These are phyloP conservation scores for Ametastegia equiseti DNA, from an alignment of 2,888 invertebrate species.

Conservation along the genomic window DNA sequence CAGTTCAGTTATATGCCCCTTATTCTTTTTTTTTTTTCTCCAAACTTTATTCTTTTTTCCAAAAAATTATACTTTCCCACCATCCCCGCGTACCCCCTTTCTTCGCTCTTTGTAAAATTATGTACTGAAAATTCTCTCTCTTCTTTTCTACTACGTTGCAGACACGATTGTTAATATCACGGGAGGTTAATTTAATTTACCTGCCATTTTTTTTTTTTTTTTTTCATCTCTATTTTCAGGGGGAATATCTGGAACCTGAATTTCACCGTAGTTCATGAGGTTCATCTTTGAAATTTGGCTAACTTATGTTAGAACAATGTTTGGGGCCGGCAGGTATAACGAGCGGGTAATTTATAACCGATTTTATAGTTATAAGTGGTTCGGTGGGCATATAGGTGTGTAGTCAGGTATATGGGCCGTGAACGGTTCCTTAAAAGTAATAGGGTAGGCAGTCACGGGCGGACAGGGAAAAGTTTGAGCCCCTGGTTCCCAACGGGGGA, in stretches of 20 bases:
- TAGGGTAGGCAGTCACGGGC: constrained; percentile 13
- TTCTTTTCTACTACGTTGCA: too few species aligned
- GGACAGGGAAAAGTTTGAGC: constrained; percentile 37
- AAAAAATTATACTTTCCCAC: too few species aligned
- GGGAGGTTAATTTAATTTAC: too few species aligned
- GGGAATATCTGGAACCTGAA: too few species aligned
- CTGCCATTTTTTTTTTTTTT: too few species aligned
- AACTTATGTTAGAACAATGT: constrained; percentile 6
- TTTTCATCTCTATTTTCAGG: too few species aligned
- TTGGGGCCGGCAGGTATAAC: background rate
- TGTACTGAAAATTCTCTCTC: too few species aligned
- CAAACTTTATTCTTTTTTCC: background rate
- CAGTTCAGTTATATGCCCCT: background rate
- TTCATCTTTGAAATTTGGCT: background rate
- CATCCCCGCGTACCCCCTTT: too few species aligned
- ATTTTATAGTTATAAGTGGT: constrained; percentile 10
- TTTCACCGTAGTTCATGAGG: too few species aligned
- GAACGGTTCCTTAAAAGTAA: constrained; percentile 44
- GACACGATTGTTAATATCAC: too few species aligned
- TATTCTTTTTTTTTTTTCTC: background rate
- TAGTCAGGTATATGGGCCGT: constrained; percentile 21
- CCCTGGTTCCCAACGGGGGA: constrained; percentile 11
- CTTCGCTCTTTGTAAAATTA: too few species aligned
- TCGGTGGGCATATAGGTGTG: background rate
- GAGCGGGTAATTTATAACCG: constrained; percentile 7